Base-by-base conservation (phyloP, 2,888 invertebrate genomes). In the Synanthedon vespiformis region DNA sequence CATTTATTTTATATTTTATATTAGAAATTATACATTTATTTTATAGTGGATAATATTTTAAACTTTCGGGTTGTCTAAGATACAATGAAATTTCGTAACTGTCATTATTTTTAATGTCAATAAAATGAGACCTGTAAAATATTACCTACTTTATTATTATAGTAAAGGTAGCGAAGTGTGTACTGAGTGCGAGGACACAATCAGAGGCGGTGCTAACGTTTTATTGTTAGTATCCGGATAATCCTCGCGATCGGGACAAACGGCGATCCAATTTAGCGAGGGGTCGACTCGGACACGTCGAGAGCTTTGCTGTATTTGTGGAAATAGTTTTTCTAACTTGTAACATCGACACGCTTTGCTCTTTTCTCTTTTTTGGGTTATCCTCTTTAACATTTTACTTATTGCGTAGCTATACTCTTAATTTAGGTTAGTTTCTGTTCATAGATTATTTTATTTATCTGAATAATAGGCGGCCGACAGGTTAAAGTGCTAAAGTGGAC, bases 251-350 rank as follows among this genome's bases (percentile, higher is more conserved):
- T 68, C 66, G 54, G 59, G 57, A 62, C 65, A 64, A 61, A 63
- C 63, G 66, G 63, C 63, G 63, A 72, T 75, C 74, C 75, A 77
- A 74, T 77, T 76, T 72, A 67, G 68, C 58, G 59, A 55, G 18
- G 55, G 56, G 51, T 55, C 57, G 60, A 56, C 56, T 56, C 56
- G 52, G 50, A 54, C 40, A 44, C 44, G 14, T 44, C 14, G 44
- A 41, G 41, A 44, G 12, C 44, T 44, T 14, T 44, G 13, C 44
- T 44, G 44, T 44, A 44, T 44, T 44, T 44, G 44, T 44, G 44
- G 13, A 44, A 14, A 44, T 44, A 44, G 44, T 44, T 44, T 44
- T 44, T 44, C 13, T 14, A 6, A 44, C 44, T 13, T 44, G 44
- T 44, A 44, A 44, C 14, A 6, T n/a, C 11, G 44, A 13, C 44